Percentiles rank a stretch among this genome's conserved stretches.
Conservation (phyloP, 2,888 invertebrate genomes). For the Fragum fragum region DNA sequence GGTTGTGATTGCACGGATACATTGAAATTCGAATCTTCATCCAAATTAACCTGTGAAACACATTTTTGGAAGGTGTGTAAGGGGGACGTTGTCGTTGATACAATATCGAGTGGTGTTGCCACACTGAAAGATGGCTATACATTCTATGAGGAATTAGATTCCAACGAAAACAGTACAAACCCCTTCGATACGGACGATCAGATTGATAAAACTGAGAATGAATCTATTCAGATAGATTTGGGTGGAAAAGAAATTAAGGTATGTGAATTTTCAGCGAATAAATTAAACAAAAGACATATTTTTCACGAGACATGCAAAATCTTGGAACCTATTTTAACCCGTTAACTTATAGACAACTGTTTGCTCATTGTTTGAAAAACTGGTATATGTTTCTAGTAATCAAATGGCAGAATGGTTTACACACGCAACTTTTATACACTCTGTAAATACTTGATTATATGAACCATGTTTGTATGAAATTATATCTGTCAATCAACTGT, state of each 20-base stretch:
- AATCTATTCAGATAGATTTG: constrained; percentile 56
- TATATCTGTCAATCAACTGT: too few relatives aligned
- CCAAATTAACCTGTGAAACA: constrained; percentile 80
- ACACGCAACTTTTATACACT: too few relatives aligned
- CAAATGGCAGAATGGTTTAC: too few relatives aligned
- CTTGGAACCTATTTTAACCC: too few relatives aligned
- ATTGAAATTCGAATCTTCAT: constrained; percentile 82
- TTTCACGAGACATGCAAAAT: too few relatives aligned
- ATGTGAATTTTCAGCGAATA: too few relatives aligned
- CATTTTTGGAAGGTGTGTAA: constrained; percentile 80
- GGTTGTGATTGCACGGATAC: constrained; percentile 83
- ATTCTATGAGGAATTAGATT: constrained; percentile 72
- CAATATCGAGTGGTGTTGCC: constrained; percentile 83
- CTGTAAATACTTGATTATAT: too few relatives aligned
- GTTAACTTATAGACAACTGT: too few relatives aligned
- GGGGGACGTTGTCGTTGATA: constrained; percentile 83
- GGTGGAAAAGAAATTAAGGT: constrained; percentile 68
- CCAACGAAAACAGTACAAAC: constrained; percentile 61
- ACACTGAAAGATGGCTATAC: constrained; percentile 77
- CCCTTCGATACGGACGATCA: constrained; percentile 58
- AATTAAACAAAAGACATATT: too few relatives aligned
- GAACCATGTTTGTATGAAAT: too few relatives aligned
- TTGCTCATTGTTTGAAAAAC: too few relatives aligned
- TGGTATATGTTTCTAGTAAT: too few relatives aligned
- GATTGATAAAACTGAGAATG: constrained; percentile 32